A percentile compares a stretch with the other conserved stretches of the same genome.
Conservation (phyloP, 2,113 vertebrate species). For the Thymallus thymallus region DNA sequence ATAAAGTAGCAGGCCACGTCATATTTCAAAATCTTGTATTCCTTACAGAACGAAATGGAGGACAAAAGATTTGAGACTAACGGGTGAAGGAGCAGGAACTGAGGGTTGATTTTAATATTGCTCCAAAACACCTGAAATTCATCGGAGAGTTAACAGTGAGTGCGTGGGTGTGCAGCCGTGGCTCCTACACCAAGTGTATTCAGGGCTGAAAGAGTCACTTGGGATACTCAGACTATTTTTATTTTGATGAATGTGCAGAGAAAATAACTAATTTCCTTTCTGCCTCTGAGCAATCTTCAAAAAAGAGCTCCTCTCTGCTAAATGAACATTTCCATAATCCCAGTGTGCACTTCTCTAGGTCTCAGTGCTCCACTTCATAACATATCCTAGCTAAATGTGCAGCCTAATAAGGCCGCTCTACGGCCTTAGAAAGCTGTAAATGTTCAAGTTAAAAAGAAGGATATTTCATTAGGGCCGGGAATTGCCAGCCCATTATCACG, state of each 20-base stretch:
- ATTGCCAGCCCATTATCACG: too few species aligned
- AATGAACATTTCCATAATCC: slow-evolving; percentile 56
- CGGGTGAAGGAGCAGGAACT: slow-evolving; percentile 16
- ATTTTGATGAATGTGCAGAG: slow-evolving; percentile 61
- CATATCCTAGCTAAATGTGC: slow-evolving; percentile 8
- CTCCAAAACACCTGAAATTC: slow-evolving; percentile 55
- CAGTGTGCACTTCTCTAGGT: slow-evolving; percentile 20
- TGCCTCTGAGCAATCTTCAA: slow-evolving; percentile 54
- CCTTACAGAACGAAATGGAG: slow-evolving; percentile 26
- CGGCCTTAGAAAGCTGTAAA: slow-evolving; percentile 15
- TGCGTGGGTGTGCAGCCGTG: slow-evolving; percentile 44
- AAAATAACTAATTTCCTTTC: slow-evolving; percentile 66
- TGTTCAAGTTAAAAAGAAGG: slow-evolving; percentile 8
- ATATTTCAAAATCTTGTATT: slow-evolving; percentile 35
- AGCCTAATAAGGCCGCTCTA: neutral
- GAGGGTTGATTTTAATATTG: slow-evolving; percentile 28
- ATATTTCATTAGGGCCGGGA: slow-evolving; percentile 12
- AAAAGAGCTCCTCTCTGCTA: slow-evolving; percentile 34
- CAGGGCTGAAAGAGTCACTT: slow-evolving; percentile 45
- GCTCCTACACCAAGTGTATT: slow-evolving; percentile 35
- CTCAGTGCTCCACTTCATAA: neutral
- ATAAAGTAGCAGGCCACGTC: slow-evolving; percentile 39
- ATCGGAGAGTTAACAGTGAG: slow-evolving; percentile 39
- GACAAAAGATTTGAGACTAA: slow-evolving; percentile 35
- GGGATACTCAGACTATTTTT: slow-evolving; percentile 61